Evolutionary conservation across 2,797 vertebrate species (phyloP).

Genomic region (Meda fulgida): DNA sequence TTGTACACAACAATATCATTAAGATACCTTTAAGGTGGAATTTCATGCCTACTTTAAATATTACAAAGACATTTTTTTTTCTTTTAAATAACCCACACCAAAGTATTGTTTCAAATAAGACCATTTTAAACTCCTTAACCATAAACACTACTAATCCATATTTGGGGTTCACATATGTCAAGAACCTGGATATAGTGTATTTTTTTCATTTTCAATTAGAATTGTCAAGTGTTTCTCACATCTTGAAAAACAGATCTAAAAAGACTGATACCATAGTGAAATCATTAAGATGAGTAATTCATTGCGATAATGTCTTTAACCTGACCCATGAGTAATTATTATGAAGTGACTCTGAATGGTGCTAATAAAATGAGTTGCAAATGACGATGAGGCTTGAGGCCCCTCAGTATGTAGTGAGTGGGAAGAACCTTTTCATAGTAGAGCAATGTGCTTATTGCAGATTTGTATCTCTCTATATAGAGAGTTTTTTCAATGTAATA

Average conservation of each 20-base stretch:
- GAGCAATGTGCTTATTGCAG: slow-evolving; percentile 7
- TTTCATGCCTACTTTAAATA: background rate
- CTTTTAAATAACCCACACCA: background rate
- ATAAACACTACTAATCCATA: too few relatives aligned
- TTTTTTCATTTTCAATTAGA: slow-evolving; percentile 1
- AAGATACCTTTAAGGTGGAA: background rate
- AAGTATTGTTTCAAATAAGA: background rate
- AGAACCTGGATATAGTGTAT: background rate
- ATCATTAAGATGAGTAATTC: slow-evolving; percentile 29
- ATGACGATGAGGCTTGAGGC: slow-evolving; percentile 7
- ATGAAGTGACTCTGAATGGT: slow-evolving; percentile 30
- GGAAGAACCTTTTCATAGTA: slow-evolving; percentile 18
- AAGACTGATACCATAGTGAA: slow-evolving; percentile 5
- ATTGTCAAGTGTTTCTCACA: background rate
- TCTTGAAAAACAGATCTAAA: background rate
- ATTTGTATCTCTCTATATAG: background rate
- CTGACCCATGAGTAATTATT: slow-evolving; percentile 39
- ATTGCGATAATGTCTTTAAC: slow-evolving; percentile 31
- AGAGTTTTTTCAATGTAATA: background rate
- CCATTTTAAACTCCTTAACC: background rate
- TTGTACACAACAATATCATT: background rate
- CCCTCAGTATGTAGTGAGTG: slow-evolving; percentile 2
- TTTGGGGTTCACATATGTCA: background rate
- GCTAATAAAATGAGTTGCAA: slow-evolving; percentile 41
- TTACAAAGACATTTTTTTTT: background rate